phyloP scores from a whole-genome alignment of 2,113 vertebrate genomes.

The Mionectes macconnelli region DNA sequence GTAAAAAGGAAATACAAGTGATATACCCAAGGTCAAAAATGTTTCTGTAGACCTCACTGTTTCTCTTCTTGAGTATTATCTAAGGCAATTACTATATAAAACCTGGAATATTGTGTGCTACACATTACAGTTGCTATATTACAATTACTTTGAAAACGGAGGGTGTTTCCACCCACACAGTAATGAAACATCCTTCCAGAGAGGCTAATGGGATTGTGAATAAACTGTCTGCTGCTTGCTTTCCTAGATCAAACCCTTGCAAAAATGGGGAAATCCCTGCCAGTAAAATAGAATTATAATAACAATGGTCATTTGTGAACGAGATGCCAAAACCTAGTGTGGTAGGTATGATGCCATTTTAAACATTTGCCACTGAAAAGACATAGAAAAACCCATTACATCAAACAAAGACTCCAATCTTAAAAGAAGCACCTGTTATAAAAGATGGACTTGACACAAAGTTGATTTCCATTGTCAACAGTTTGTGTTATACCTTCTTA shows the following conservation, averaged over 20 bases:
- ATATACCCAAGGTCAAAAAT: not conserved
- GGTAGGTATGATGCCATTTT: not conserved
- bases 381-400: not conserved
- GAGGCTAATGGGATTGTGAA: not conserved
- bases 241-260: constrained; percentile 1
- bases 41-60: not conserved
- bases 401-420: not conserved
- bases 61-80: not conserved
- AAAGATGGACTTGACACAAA: not conserved
- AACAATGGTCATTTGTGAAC: not conserved
- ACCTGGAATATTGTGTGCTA: not conserved
- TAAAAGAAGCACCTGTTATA: not conserved
- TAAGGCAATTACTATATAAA: not conserved
- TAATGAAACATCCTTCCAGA: constrained; percentile 11
- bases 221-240: constrained; percentile 1
- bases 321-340: not conserved
- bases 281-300: not conserved
- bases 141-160: not conserved
- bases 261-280: not conserved
- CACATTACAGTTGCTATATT: not conserved
- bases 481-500: not conserved
- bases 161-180: not conserved
- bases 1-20: not conserved
- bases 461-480: not conserved
- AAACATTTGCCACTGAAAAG: not conserved